Evolutionary conservation across 2,797 vertebrate genomes (phyloP), one percentile per base, ranked within the genome.

Genomic region (Myotis pilosus): DNA sequence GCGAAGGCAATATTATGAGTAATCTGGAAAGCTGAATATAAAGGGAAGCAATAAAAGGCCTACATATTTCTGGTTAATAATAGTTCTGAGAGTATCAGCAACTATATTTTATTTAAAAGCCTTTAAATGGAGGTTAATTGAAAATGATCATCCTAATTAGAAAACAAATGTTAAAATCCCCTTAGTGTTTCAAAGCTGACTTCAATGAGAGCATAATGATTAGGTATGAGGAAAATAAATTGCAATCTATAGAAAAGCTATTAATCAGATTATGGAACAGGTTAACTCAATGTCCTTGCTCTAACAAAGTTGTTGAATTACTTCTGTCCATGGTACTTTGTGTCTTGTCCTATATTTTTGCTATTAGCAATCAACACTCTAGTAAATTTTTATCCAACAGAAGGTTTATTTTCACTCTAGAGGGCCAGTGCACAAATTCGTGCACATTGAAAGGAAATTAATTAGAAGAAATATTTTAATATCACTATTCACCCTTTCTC

Each of bases 91-190:
- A 76, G 17, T 2, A 13, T 41, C 16, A 95, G 75, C 33, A 84
- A 49, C 60, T 82, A 9, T 89, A 60, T 95, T 97, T 97, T 95
- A 97, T 94, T 96, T 92, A 94, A 95, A 92, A 94, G 81, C 66
- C 89, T 44, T 75, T 97, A 96, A 97, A 80, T 91, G 88, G 66
- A 97, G 91, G 94, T 97, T 98, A 98, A 97, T 97, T 97, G 90
- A 91, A 97, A 97, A 96, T 96, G 92, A 97, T 95, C 94, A 88
- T 74, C 33, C 41, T 98, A 97, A 98, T 97, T 98, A 96, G 74
- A 94, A 97, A 97, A 83, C 69, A 97, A 98, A 97, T 96, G 94
- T 89, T 66, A 76, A 96, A 96, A 97, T 90, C 91, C 33, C 96
- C 62, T 92, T 97, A 55, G 3, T 51, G 60, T 95, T 97, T 96